Evolutionary conservation across 2,113 vertebrate genomes (phyloP), one percentile per base, ranked within the genome.

Genomic region (Alligator sinensis): DNA sequence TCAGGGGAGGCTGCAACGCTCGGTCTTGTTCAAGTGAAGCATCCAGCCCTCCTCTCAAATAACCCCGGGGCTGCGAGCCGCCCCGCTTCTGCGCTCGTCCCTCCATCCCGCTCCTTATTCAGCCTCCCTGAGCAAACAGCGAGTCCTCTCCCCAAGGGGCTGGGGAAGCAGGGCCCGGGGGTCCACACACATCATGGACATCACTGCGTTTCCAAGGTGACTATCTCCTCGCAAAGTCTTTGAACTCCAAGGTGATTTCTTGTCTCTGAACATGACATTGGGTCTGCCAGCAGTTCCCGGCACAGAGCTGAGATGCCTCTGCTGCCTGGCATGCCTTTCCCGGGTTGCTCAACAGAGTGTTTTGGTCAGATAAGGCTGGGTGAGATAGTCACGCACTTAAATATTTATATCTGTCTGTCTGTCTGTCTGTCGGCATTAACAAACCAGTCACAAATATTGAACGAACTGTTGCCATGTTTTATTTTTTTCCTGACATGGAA

Each of bases 281-380:
- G 87, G 2, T 57, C 92, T 2, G 4, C 64, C 1, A 4, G 90
- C 25, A 2, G 2, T 79, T 59, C 88, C 76, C 78, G 2, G 1
- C 0, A 18, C 87, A 1, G 34, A 5, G 60, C 88, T 2, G n/a
- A 3, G 92, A 1, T 11, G 89, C 87, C 76, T 92, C 76, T 4
- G 87, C 91, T 86, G 87, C 91, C 88, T 4, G 1, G 83, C 83
- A 70, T 77, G 15, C 13, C 4, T 72, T 76, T 24, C 59, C n/a
- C 24, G 0, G 34, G 10, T 84, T 68, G 87, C 88, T 84, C 94
- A 10, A 15, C 95, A 78, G 61, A 93, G 92, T 66, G 95, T 64
- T 91, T 1, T 4, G 91, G 92, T 78, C 95, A 91, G 96, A 93
- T 96, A 91, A 95, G 91, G 86, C 94, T 87, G 91, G 5, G 83